Percentiles rank a stretch among this genome's conserved stretches.
Evolutionary conservation across 2,113 vertebrate species (phyloP).

Genomic region (Sterrhoptilus dennistouni): DNA sequence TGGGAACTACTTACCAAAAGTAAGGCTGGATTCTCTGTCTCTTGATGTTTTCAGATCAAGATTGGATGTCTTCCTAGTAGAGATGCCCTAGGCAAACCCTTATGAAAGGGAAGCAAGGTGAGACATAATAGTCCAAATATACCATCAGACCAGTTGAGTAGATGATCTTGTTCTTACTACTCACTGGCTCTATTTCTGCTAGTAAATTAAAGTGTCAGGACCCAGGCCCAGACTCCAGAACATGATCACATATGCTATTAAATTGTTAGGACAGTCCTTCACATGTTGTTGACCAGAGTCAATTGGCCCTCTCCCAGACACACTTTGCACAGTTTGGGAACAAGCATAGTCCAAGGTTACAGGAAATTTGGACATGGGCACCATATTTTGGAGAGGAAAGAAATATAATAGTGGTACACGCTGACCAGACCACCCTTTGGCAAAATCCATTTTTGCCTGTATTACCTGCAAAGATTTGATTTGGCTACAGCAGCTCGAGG

Average conservation of each 20-base stretch:
- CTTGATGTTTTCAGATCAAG: constrained; percentile 64
- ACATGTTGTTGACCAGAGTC: neutral
- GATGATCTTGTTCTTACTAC: constrained; percentile 22
- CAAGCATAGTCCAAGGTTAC: neutral
- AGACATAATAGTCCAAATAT: constrained; percentile 14
- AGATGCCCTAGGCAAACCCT: constrained; percentile 40
- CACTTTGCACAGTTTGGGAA: neutral
- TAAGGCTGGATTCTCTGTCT: constrained; percentile 31
- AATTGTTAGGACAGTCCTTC: neutral
- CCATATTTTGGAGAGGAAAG: neutral
- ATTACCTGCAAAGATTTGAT: neutral
- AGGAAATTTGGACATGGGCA: neutral
- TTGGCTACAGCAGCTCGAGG: neutral
- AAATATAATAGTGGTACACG: neutral
- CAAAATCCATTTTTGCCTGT: neutral
- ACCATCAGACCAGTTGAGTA: neutral
- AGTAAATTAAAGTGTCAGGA: neutral
- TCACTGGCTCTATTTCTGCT: neutral
- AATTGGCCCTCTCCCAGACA: neutral
- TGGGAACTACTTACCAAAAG: constrained; percentile 60
- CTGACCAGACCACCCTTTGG: neutral
- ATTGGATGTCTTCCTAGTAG: constrained; percentile 57
- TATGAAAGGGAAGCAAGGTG: constrained; percentile 37
- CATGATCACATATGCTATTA: neutral
- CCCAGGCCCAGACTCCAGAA: neutral